phyloP scores from a whole-genome alignment of 2,888 invertebrate genomes.

The Parnassius orleans region DNA sequence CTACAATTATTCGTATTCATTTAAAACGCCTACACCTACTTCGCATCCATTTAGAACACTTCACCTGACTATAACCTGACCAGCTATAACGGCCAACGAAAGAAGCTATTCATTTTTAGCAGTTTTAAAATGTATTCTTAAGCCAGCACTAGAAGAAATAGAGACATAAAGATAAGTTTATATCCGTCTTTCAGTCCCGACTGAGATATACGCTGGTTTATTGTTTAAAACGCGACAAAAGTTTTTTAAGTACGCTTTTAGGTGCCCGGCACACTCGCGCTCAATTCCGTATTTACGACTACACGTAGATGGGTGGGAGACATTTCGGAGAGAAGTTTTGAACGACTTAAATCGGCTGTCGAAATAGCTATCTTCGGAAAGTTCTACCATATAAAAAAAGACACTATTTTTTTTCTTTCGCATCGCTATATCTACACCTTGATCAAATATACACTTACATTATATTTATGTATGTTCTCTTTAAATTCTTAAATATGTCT shows the following conservation, averaged over 20 bases:
- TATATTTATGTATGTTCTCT: background rate
- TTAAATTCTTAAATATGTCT: no score
- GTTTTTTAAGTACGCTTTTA: conserved; percentile 69
- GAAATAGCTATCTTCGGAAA: conserved; percentile 14
- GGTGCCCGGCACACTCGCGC: conserved; percentile 41
- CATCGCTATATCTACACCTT: background rate
- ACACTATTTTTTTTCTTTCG: background rate
- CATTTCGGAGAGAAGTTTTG: conserved; percentile 18
- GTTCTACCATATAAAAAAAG: background rate
- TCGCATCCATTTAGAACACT: no score
- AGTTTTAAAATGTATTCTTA: background rate
- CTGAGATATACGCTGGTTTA: conserved; percentile 58
- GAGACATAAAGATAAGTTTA: conserved; percentile 75
- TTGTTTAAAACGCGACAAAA: conserved; percentile 71
- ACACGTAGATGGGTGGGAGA: conserved; percentile 19
- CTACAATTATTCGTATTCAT: no score
- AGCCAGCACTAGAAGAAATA: conserved; percentile 42
- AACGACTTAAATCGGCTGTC: conserved; percentile 22
- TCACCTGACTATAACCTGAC: background rate
- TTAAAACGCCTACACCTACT: no score
- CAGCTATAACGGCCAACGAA: background rate
- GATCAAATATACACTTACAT: background rate
- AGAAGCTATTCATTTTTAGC: background rate
- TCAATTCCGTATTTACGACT: conserved; percentile 35
- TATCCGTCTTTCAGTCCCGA: conserved; percentile 47